Percentiles rank a stretch among this genome's conserved stretches.
These are phyloP conservation scores for Myopa testacea DNA, from an alignment of 2,888 invertebrate genomes.

Conservation along the genomic window DNA sequence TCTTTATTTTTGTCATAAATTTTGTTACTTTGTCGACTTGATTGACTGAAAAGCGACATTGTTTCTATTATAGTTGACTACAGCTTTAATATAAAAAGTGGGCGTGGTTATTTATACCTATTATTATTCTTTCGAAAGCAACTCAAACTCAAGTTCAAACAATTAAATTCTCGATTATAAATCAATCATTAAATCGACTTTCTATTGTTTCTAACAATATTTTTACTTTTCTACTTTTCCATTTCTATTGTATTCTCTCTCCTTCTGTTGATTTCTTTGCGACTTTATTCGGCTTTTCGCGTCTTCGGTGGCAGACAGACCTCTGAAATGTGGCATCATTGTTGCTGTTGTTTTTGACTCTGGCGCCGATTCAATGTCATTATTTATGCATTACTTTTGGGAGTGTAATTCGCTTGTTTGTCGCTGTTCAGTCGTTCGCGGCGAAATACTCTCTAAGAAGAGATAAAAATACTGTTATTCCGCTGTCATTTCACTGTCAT, in stretches of 20 bases:
- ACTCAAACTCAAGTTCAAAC: too few species aligned
- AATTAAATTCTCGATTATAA: too few species aligned
- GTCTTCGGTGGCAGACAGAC: neutral
- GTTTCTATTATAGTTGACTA: too few species aligned
- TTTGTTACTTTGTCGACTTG: too few species aligned
- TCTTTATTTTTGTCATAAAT: too few species aligned
- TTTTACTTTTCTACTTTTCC: neutral
- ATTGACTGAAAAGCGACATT: too few species aligned
- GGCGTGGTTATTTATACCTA: too few species aligned
- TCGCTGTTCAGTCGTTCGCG: neutral
- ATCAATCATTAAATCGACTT: too few species aligned
- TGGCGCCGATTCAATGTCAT: neutral
- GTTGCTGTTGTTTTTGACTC: neutral
- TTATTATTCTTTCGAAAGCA: too few species aligned
- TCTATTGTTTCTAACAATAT: neutral
- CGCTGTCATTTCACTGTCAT: neutral
- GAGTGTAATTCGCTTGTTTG: neutral
- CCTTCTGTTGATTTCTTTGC: neutral
- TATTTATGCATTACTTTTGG: neutral
- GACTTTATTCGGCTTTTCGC: neutral
- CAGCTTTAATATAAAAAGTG: too few species aligned
- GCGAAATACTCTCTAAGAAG: neutral
- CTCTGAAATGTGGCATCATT: neutral
- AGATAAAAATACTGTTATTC: neutral
- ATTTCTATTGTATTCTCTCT: neutral